Base-by-base conservation (phyloP, 2,888 invertebrate genomes). In the Tortrix viridana region DNA sequence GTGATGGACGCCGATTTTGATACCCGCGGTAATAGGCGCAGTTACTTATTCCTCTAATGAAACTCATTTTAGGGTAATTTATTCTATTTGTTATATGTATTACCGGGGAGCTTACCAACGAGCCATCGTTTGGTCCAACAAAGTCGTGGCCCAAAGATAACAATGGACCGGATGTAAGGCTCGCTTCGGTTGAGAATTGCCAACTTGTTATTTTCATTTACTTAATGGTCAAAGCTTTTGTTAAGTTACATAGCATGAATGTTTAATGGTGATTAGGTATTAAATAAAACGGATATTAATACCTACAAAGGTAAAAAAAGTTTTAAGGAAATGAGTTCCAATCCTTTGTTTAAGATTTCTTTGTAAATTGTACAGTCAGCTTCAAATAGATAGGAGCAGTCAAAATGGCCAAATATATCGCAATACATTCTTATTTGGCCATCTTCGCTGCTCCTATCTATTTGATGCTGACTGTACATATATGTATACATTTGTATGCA, bases 221-320 rank as follows among this genome's bases (percentile, higher is more conserved):
- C 53, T 58, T 58, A 63, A 63, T 63, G 63, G 52, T 58, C 47
- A 58, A 57, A 53, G 62, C 57, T 57, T 53, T 57, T 63, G 50
- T 62, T 23, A 57, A 58, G 53, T 52, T 58, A 22, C 47, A 43
- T 48, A 32, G 18, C 62, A 62, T 53, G 48, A 18, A 26, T 53
- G 43, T 43, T 47, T 48, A 20, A 43, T 43, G 26, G 47, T 57
- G 46, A 57, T 41, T 5, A 41, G 41, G 32, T 47, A 48, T 47
- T n/a, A 48, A 53, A 53, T n/a, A 43, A 53, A 58, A 53, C 63
- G 63, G 63, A 58, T 43, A 63, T 57, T 58, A 58, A 57, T 52
- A 38, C 22, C n/a, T 9, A 16, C 16, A 44, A 53, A n/a, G 43
- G 12, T 32, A 32, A 32, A 32, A 32, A 3, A 32, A 9, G 32